Base-by-base conservation (phyloP, 1,140 invertebrate genomes). In the Drosophila eugracilis region DNA sequence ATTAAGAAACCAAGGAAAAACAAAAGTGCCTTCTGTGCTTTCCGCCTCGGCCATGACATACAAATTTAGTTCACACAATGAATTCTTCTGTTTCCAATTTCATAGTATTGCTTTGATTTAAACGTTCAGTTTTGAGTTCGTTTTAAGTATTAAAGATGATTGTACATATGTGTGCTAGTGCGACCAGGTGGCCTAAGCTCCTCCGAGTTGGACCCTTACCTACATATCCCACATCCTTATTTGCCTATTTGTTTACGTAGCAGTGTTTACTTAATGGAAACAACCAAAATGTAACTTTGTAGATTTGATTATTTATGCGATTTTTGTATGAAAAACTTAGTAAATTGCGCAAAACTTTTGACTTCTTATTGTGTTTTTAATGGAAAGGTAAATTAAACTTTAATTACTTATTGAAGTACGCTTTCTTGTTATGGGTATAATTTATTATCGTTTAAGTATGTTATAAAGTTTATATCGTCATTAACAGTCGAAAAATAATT, bases 121-220 rank as follows among this genome's bases (percentile, higher is more conserved):
- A 28, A 59, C 32, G 62, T 42, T 42, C 22, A 52, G 21, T 59
- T 77, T 53, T 19, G 22, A 36, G 55, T 80, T 47, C 30, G 47
- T 66, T 26, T 77, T 78, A 78, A 88, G 83, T 75, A 89, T 88
- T 83, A 83, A 88, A 88, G 83, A 71, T 75, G 42, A 48, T 67
- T 73, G 67, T 85, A 76, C 24, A 81, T 71, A 81, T 22, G 57
- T 42, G 53, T 85, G 58, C 72, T 80, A 62, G 45, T 62, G 55
- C 12, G 50, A 60, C 36, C 54, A 66, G 39, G 34, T 66, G 69
- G 72, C 54, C 72, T 41, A 62, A 45, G 69, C 81, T 85, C 81
- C 81, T 85, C 67, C 45, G 69, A 78, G 57, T 66, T 62, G 53
- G 69, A 34, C 30, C 28, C 17, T 17, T 21, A 5, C 7, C 10